Base-by-base conservation (phyloP, 35 echinoderm and acorn worm genomes). In the Acanthaster planci region DNA sequence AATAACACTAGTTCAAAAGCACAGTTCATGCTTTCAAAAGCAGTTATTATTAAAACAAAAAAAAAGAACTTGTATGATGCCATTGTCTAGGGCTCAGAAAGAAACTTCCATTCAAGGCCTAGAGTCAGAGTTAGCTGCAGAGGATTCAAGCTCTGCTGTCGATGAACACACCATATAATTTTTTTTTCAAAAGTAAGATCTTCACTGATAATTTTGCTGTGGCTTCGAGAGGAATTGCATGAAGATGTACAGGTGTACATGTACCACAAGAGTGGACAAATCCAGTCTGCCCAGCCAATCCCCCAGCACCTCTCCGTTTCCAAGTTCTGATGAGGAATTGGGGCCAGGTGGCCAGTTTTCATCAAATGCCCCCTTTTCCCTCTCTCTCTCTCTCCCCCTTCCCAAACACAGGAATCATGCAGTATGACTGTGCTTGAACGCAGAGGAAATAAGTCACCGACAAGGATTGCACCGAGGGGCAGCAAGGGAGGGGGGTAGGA, bases 401-500 rank as follows among this genome's bases (percentile, higher is more conserved):
- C 30, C 64, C 34, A 72, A 72, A 72, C 64, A 72, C 64, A 72
- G 64, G 64, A 72, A 72, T 72, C 64, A 72, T 14, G 64, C 64
- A 72, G 64, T 72, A 72, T 72, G 64, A 72, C 64, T 72, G 64
- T 72, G 64, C 64, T 72, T 10, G 64, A 72, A 72, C 64, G 6
- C 26, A 72, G 34, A 72, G 64, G 64, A 72, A 72, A 72, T 72
- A 72, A 72, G 64, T 72, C 64, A 72, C 64, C 64, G 26, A 34
- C 34, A 26, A 72, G 64, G 64, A 72, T 72, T 72, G 64, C 16
- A 72, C 10, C 23, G 34, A 26, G 34, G 64, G 64, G 64, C 26
- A 72, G 26, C 30, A 14, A 1, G 14, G 22, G 64, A 31, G 34
- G 26, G 64, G 7, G 34, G 26, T 27, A 72, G 34, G 26, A 72